Percentiles rank a stretch among this genome's conserved stretches.
Evolutionary conservation across 2,113 vertebrate genomes (phyloP).

Genomic region (Potamarius usumacintae): DNA sequence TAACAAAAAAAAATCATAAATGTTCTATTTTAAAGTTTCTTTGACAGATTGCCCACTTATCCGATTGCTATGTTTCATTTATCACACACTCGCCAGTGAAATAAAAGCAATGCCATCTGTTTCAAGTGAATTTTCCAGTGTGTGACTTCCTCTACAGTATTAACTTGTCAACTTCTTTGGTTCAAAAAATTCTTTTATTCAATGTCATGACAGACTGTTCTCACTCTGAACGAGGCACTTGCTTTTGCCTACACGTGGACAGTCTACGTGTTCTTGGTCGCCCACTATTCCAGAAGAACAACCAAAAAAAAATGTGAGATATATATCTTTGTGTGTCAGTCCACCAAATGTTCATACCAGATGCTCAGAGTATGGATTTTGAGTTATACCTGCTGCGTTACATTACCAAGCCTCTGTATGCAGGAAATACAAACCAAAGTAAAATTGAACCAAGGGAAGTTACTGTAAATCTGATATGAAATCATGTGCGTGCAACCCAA

Average conservation of each 20-base stretch:
- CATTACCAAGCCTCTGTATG: too few species aligned
- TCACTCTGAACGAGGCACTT: neutral
- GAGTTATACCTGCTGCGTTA: too few species aligned
- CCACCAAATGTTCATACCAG: too few species aligned
- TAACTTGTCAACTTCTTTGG: slow-evolving; percentile 3
- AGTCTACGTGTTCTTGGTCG: neutral
- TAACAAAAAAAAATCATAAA: neutral
- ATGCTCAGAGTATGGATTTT: too few species aligned
- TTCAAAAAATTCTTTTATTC: neutral
- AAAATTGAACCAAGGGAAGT: too few species aligned
- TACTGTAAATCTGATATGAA: too few species aligned
- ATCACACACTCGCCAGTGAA: neutral
- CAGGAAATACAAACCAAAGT: too few species aligned
- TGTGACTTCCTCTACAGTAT: neutral
- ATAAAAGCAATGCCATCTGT: slow-evolving; percentile 23
- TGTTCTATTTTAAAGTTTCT: neutral
- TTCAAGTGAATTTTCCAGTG: neutral
- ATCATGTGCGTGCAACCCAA: too few species aligned
- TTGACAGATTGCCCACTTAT: neutral
- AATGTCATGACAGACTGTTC: neutral
- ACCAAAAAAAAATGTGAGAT: neutral
- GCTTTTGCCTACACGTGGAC: neutral
- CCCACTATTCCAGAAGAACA: neutral
- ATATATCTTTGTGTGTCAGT: neutral
- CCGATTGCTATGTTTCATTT: slow-evolving; percentile 21